Base-by-base conservation (phyloP, 2,888 invertebrate genomes). In the Lasioglossum villosulum region DNA sequence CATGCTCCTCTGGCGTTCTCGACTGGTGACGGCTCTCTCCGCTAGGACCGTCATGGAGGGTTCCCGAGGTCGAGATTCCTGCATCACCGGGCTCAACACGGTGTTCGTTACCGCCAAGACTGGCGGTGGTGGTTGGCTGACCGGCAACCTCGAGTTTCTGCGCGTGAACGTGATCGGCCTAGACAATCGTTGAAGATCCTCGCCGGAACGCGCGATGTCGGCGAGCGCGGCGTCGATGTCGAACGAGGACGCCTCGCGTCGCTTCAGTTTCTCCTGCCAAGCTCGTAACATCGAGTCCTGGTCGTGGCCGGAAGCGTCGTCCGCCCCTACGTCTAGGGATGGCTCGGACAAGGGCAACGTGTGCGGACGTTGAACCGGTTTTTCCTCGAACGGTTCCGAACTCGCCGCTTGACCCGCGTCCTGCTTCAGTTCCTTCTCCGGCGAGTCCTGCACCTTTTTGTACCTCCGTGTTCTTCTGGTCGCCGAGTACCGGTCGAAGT, bases 401-500 rank as follows among this genome's bases (percentile, higher is more conserved):
- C 91, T 97, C 96, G 23, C 27, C 0, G 39, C 4, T 10, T 63
- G 63, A 34, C 27, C 27, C 27, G 10, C 56, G 0, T 91, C 88
- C n/a, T 78, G 78, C 2, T 80, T 88, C 12, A 79, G 5, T 2
- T 91, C 88, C 12, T 86, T 88, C 2, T 89, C 88, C 75, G 91
- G 80, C 8, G 93, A 86, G 59, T 96, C 96, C 30, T 95, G 95
- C 6, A 92, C 94, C 86, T 96, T 96, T 82, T 98, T 98, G 92
- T 98, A 98, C 68, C 98, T 96, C 83, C 98, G 96, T 0, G 98
- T 98, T 90, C 98, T 96, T 90, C 98, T 96, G 0, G 98, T 97
- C 5, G 97, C 97, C 0, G 98, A 98, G 93, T 97, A 98, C 89
- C 98, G 96, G 93, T 98, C 98, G 89, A 98, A 98, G 91, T 98